Evolutionary conservation across 2,797 vertebrate species (phyloP).

Genomic region (Strix occidentalis): DNA sequence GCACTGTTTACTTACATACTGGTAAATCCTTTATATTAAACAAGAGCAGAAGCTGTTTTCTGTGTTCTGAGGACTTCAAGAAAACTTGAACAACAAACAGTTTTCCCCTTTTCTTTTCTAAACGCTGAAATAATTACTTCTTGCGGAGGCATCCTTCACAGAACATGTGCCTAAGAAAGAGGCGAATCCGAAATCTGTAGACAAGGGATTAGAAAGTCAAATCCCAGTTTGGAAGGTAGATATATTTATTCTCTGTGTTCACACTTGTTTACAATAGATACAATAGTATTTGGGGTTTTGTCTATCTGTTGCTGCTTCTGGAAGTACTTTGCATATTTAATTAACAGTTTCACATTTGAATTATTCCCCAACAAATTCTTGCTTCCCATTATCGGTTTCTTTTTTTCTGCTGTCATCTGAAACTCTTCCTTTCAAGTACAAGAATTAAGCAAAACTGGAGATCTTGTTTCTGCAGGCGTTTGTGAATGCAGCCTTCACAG

Average conservation of each 20-base stretch:
- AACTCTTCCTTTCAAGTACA: not conserved
- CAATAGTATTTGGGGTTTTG: not conserved
- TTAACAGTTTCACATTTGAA: not conserved
- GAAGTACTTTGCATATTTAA: constrained; percentile 26
- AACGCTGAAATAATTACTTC: not conserved
- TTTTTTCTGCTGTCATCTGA: not conserved
- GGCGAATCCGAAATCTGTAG: not conserved
- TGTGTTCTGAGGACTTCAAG: not conserved
- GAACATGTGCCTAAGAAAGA: not conserved
- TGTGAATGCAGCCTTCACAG: not conserved
- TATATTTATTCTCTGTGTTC: not conserved
- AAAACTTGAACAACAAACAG: not conserved
- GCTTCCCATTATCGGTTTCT: not conserved
- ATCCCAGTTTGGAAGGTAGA: not conserved
- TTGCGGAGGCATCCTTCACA: not conserved
- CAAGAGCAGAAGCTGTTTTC: not conserved
- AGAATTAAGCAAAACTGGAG: not conserved
- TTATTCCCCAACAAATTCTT: not conserved
- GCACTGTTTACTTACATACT: not conserved
- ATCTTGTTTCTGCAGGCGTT: not conserved
- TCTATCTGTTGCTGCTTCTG: not conserved
- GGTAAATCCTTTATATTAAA: not conserved
- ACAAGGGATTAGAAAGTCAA: not conserved
- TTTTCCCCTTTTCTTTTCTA: not conserved
- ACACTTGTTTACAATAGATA: not conserved